Percentiles rank a stretch among this genome's conserved stretches.
Conservation (phyloP, 2,888 invertebrate species). For the Nymphalis polychloros region DNA sequence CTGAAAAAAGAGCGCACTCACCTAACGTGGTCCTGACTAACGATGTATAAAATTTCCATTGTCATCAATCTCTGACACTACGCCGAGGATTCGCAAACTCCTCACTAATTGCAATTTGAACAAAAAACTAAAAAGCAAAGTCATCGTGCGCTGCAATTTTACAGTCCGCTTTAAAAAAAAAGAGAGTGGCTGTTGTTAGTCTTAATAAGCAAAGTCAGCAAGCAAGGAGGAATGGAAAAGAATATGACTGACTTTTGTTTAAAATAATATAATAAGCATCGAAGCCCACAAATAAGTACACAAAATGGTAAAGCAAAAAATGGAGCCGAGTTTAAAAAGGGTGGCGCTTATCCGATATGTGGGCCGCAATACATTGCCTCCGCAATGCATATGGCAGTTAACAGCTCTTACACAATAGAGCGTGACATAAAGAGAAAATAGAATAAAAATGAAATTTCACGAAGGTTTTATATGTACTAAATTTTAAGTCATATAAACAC, state of each 20-base stretch:
- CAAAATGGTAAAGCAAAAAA: constrained; percentile 22
- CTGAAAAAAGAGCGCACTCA: constrained; percentile 75
- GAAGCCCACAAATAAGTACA: constrained; percentile 3
- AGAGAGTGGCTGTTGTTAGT: constrained; percentile 50
- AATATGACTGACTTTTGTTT: constrained; percentile 21
- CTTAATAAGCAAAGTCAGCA: constrained; percentile 43
- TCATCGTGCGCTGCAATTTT: constrained; percentile 75
- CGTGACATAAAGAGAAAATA: constrained; percentile 31
- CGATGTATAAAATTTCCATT: constrained; percentile 82
- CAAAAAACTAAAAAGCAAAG: constrained; percentile 78
- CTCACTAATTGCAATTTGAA: constrained; percentile 81
- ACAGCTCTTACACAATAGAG: constrained; percentile 38
- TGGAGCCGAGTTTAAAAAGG: constrained; percentile 23
- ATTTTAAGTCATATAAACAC: background rate
- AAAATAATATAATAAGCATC: constrained; percentile 19
- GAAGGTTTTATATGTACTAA: constrained; percentile 1
- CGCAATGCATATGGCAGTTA: constrained; percentile 42
- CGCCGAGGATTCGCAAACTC: constrained; percentile 79
- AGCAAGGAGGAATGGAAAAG: constrained; percentile 33
- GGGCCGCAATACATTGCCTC: constrained; percentile 36
- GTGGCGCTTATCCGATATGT: constrained; percentile 30
- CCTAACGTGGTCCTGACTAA: constrained; percentile 78
- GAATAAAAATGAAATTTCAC: constrained; percentile 9
- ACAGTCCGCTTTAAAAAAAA: constrained; percentile 61
- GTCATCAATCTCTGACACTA: constrained; percentile 81